phyloP scores from a whole-genome alignment of 2,888 invertebrate genomes.

The Entomobrya multifasciata region DNA sequence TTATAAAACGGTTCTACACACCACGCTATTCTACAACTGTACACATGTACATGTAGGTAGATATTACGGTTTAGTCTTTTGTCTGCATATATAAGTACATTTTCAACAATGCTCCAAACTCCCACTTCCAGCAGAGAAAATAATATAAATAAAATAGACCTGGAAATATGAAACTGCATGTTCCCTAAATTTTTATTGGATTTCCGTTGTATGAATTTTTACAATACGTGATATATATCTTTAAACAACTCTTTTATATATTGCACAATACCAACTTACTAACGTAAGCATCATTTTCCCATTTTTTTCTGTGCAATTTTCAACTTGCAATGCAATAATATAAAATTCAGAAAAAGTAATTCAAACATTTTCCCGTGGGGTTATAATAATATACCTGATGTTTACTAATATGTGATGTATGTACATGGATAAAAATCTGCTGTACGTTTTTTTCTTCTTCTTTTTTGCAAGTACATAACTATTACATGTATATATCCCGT shows the following conservation, averaged over 20 bases:
- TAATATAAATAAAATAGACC: not conserved
- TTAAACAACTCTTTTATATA: not conserved
- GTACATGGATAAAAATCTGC: not conserved
- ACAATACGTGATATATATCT: not conserved
- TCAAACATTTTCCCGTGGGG: not conserved
- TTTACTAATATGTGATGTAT: no score
- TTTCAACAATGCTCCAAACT: no score
- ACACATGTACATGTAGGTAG: no score
- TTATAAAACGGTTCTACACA: not conserved
- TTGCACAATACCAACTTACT: no score
- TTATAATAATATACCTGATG: no score
- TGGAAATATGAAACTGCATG: not conserved
- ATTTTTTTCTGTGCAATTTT: conserved; percentile 6
- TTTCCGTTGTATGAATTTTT: conserved; percentile 24
- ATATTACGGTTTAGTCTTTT: no score
- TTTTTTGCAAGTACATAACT: not conserved
- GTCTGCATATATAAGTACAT: no score
- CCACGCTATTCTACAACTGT: no score
- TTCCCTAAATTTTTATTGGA: conserved; percentile 38
- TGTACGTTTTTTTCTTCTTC: no score
- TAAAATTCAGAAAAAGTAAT: conserved; percentile 3
- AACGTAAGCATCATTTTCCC: not conserved
- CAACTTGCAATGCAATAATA: not conserved
- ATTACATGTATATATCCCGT: not conserved
- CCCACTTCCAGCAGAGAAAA: conserved; percentile 9